Percentiles rank a stretch among this genome's conserved stretches.
phyloP scores from a whole-genome alignment of 2,113 vertebrate species.

The Paradoxurus hermaphroditus region DNA sequence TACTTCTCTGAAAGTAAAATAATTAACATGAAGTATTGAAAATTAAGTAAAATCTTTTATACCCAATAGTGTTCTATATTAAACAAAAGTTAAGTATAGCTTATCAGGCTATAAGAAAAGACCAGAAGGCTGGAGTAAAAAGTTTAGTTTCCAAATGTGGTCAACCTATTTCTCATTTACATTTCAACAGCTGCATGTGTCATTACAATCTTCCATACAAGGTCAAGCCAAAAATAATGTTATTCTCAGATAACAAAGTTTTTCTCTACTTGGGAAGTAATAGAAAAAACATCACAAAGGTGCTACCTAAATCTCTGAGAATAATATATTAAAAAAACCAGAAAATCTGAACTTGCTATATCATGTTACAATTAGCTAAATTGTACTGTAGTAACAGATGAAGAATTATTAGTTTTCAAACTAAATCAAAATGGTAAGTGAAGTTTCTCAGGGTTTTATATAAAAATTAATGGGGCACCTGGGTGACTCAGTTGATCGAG shows the following conservation, averaged over 20 bases:
- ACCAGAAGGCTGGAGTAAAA: neutral
- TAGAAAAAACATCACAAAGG: constrained; percentile 14
- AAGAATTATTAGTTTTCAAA: constrained; percentile 51
- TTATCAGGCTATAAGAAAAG: neutral
- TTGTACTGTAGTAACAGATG: neutral
- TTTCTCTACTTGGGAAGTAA: constrained; percentile 64
- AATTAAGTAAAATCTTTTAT: neutral
- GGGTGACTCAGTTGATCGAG: too few species aligned
- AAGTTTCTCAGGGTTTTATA: neutral
- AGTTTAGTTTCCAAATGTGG: neutral
- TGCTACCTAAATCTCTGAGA: constrained; percentile 36
- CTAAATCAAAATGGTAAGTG: constrained; percentile 46
- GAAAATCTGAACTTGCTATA: neutral
- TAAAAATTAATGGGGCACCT: too few species aligned
- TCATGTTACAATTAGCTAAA: neutral
- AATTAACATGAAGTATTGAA: neutral
- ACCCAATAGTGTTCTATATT: neutral
- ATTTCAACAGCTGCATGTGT: constrained; percentile 75
- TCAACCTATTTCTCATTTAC: constrained; percentile 65
- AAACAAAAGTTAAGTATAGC: neutral
- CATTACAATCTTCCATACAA: constrained; percentile 71
- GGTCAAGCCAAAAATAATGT: constrained; percentile 75
- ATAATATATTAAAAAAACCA: neutral
- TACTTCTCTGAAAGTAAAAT: neutral
- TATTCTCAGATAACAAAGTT: constrained; percentile 71